Evolutionary conservation across 2,797 vertebrate species (phyloP), one percentile per base, ranked within the genome.

Genomic region (Pampus argenteus): DNA sequence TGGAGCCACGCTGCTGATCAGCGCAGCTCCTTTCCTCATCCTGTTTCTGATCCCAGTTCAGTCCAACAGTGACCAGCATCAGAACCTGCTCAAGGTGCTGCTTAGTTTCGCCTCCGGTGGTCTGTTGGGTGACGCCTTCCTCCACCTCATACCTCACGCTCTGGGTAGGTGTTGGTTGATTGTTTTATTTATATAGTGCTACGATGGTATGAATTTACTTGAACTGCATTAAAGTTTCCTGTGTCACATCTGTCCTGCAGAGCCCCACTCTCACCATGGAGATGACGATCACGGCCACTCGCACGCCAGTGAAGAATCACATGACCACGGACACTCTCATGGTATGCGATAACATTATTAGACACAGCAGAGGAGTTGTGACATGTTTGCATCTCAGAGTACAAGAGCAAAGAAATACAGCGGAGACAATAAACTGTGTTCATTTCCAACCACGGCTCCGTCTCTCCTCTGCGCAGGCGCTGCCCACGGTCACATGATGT

Each of bases 111-210:
- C 97, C 1, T 97, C 97, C 0, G 97, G 97, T 1, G 97, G 97
- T 0, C 94, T 98, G 51, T 92, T 98, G 58, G 97, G 97, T 0
- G 97, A 98, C n/a, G 97, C 97, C 69, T 98, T 98, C 79, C 94
- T 98, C 47, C 97, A 98, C 89, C 96, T 98, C 58, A 98, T 98
- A 8, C 97, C 97, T 2, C 97, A 98, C 5, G 97, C 97, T 2
- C 80, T 98, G 36, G 96, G 97, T 97, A 54, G 72, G 95, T 71
- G 6, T 6, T 2, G 2, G 25, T 20, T 5, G 14, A 23, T 8
- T 22, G 29, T 36, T 54, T 54, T 54, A 17, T 54, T 11, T 38
- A 38, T 1, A 4, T 0, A 11, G 36, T 4, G 36, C 36, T 38
- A 38, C 4, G 3, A 38, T 13, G 14, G 36, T 14, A 14, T 38